Conservation (phyloP, 2,113 vertebrate species). For the Mandrillus leucophaeus region DNA sequence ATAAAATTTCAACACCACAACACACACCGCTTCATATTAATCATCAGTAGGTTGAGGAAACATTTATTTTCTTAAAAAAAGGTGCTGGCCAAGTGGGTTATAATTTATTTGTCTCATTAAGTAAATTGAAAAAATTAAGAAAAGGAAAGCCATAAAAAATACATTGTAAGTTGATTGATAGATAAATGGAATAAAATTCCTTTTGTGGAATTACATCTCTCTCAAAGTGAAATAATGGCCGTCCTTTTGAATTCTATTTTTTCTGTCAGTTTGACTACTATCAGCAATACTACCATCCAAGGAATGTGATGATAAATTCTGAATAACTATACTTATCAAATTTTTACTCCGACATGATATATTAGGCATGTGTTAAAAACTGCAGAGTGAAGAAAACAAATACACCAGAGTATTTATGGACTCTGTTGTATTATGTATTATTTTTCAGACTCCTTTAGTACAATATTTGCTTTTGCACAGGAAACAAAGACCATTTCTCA, state of each 20-base stretch:
- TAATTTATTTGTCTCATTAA: conserved; percentile 52
- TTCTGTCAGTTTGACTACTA: conserved; percentile 29
- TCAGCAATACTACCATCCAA: not conserved
- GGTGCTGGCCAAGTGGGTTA: not conserved
- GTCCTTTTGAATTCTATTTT: conserved; percentile 45
- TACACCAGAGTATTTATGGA: conserved; percentile 16
- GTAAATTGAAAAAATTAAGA: conserved; percentile 17
- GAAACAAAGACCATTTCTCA: conserved; percentile 34
- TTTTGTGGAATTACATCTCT: not conserved
- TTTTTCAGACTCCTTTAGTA: conserved; percentile 36
- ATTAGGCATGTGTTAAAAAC: conserved; percentile 52
- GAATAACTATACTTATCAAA: conserved; percentile 23
- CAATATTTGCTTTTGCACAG: conserved; percentile 17
- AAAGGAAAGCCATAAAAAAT: not conserved
- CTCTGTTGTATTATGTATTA: not conserved
- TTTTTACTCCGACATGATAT: conserved; percentile 38
- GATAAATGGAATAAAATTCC: not conserved
- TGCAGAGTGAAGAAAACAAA: conserved; percentile 44
- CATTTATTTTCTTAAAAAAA: not conserved
- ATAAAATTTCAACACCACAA: not conserved
- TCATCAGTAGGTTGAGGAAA: not conserved
- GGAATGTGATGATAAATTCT: conserved; percentile 45
- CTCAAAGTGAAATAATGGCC: conserved; percentile 31
- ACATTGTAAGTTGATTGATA: not conserved
- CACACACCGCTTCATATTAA: not conserved